Percentiles rank a stretch among this genome's conserved stretches.
phyloP scores from a whole-genome alignment of 2,113 vertebrate species.

The Pithys albifrons region DNA sequence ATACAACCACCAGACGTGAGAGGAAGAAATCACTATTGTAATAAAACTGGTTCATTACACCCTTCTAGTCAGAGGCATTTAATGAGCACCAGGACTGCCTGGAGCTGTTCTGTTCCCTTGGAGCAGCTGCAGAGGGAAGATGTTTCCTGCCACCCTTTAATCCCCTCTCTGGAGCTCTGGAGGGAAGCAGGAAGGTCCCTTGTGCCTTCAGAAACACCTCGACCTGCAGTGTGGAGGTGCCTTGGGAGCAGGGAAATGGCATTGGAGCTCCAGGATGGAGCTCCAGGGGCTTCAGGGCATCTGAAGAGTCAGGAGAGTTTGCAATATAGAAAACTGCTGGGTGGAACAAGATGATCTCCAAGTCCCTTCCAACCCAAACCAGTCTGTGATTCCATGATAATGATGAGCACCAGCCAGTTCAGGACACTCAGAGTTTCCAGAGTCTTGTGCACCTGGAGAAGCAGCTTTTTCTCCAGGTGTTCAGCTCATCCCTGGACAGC shows the following conservation, averaged over 20 bases:
- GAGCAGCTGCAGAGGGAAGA: constrained; percentile 57
- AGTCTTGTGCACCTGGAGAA: neutral
- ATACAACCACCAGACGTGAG: constrained; percentile 27
- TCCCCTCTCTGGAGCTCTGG: neutral
- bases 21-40: constrained; percentile 58
- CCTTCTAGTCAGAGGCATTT: constrained; percentile 49
- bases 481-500: neutral
- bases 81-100: constrained; percentile 58
- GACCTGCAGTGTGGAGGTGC: neutral
- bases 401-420: neutral
- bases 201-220: neutral
- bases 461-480: neutral
- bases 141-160: neutral
- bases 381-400: neutral
- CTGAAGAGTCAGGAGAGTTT: neutral
- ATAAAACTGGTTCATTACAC: constrained; percentile 66
- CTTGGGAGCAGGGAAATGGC: rapidly evolving
- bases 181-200: neutral
- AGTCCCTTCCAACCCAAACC: neutral
- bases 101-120: neutral
- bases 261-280: neutral
- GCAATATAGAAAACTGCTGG: neutral
- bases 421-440: neutral
- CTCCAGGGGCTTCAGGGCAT: neutral
- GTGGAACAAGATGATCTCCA: neutral